Evolutionary conservation across 2,113 vertebrate species (phyloP).

Genomic region (Channa argus): DNA sequence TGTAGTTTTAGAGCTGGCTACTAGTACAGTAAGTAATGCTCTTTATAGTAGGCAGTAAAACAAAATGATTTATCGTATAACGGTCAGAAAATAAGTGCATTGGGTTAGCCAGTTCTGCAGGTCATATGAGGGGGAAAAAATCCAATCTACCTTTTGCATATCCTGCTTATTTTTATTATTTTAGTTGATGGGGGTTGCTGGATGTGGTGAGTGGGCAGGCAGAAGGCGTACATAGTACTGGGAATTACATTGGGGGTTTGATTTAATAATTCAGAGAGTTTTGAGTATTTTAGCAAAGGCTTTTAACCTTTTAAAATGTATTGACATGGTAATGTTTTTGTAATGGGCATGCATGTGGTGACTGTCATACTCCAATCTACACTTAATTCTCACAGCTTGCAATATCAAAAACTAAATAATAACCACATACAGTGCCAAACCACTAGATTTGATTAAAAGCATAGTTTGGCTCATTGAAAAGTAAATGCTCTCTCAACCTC

Average conservation of each 20-base stretch:
- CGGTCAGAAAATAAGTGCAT: background rate
- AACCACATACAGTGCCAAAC: constrained; percentile 19
- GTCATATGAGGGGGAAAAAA: background rate
- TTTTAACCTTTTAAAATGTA: background rate
- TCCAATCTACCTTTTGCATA: background rate
- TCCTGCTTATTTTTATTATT: background rate
- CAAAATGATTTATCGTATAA: no score
- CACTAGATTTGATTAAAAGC: background rate
- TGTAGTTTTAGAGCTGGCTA: background rate
- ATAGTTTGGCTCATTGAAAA: background rate
- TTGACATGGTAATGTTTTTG: background rate
- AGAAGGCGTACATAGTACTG: background rate
- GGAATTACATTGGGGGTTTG: background rate
- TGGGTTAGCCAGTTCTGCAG: background rate
- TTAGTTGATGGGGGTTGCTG: background rate
- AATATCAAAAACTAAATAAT: constrained; percentile 11
- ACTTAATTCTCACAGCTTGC: background rate
- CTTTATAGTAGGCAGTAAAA: background rate
- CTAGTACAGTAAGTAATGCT: background rate
- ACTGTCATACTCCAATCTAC: background rate
- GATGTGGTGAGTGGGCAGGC: background rate
- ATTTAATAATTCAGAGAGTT: background rate
- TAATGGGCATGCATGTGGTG: background rate
- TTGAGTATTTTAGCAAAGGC: background rate
- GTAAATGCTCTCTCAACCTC: background rate